Percentiles rank a stretch among this genome's conserved stretches.
Conservation (phyloP, 2,797 vertebrate genomes). For the Gymnoscopelus braueri region DNA sequence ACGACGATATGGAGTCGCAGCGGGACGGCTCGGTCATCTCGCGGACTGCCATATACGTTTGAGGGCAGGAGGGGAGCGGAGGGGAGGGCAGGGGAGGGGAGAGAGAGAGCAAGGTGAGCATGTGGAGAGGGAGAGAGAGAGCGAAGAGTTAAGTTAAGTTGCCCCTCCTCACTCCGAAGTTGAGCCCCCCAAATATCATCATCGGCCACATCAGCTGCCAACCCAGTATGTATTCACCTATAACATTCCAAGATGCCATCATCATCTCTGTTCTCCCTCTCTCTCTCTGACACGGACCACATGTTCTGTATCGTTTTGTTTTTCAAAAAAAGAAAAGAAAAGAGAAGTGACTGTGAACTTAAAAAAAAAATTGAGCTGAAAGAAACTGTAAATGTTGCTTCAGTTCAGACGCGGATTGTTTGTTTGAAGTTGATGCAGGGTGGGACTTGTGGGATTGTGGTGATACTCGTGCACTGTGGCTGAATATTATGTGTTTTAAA, state of each 20-base stretch:
- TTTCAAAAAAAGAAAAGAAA: neutral
- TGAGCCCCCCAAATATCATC: too few relatives aligned
- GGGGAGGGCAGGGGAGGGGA: neutral
- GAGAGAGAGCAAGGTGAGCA: neutral
- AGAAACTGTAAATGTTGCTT: too few relatives aligned
- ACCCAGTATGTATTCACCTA: too few relatives aligned
- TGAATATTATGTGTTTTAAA: constrained; percentile 50
- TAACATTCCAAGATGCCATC: too few relatives aligned
- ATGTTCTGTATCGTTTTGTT: too few relatives aligned
- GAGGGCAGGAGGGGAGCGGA: constrained; percentile 17
- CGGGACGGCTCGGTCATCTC: constrained; percentile 91
- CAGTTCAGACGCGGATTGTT: neutral
- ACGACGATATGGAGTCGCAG: constrained; percentile 91
- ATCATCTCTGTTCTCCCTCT: too few relatives aligned
- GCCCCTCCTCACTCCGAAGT: too few relatives aligned
- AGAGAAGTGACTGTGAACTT: neutral
- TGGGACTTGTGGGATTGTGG: constrained; percentile 10
- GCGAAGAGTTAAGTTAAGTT: too few relatives aligned
- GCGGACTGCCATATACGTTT: constrained; percentile 89
- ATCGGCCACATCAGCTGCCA: too few relatives aligned
- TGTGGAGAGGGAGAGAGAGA: neutral
- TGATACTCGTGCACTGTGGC: constrained; percentile 35
- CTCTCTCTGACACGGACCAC: too few relatives aligned
- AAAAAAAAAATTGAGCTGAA: neutral
- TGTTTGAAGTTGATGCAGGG: constrained; percentile 28